These are phyloP conservation scores for Crypturellus tataupa DNA, from an alignment of 2,797 vertebrate species.

Conservation along the genomic window DNA sequence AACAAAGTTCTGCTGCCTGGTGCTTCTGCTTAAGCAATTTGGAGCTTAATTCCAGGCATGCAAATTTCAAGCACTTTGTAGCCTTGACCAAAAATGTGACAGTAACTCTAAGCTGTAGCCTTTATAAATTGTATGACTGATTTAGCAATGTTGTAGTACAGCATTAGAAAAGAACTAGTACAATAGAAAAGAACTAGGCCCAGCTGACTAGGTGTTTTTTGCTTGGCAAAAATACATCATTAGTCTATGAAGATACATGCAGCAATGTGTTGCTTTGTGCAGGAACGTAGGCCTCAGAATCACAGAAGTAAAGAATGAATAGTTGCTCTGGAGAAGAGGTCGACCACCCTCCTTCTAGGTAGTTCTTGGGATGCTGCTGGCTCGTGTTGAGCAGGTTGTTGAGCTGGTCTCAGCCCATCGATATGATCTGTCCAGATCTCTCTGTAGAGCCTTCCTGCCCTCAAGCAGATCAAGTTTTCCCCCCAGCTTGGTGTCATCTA, in stretches of 20 bases:
- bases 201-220: constrained; percentile 44
- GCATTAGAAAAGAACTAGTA: neutral
- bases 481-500: no score
- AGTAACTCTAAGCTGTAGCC: neutral
- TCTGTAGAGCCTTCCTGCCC: no score
- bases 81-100: neutral
- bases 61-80: neutral
- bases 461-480: no score
- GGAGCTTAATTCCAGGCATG: neutral
- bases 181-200: neutral
- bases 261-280: constrained; percentile 20
- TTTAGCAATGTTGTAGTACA: neutral
- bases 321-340: no score
- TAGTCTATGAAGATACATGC: neutral
- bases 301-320: no score
- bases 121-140: constrained; percentile 21
- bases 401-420: no score
- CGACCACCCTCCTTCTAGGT: no score
- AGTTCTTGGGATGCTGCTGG: no score
- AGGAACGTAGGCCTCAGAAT: neutral
- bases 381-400: no score
- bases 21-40: neutral
- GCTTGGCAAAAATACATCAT: constrained; percentile 24
- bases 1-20: neutral
- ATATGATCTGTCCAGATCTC: no score